These are phyloP conservation scores for Cerastoderma edule DNA, from an alignment of 2,888 invertebrate species.

Conservation along the genomic window DNA sequence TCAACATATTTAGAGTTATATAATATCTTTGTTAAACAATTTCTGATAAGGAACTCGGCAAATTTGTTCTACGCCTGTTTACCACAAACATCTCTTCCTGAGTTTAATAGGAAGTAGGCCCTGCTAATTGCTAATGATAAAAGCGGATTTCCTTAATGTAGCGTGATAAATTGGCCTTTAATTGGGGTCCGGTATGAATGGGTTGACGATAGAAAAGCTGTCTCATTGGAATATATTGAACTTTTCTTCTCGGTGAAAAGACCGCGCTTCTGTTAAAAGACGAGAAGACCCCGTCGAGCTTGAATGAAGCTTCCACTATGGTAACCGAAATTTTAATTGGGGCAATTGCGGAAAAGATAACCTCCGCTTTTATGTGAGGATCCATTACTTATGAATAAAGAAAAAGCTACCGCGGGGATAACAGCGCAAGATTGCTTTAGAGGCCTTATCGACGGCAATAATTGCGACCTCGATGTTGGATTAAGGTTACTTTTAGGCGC, in stretches of 20 bases:
- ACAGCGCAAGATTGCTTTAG: constrained; percentile 92
- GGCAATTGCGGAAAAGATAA: constrained; percentile 59
- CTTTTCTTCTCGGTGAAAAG: constrained; percentile 52
- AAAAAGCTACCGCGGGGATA: constrained; percentile 93
- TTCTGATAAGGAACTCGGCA: constrained; percentile 76
- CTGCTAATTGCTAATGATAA: constrained; percentile 74
- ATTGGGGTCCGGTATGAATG: constrained; percentile 49
- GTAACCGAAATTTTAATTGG: constrained; percentile 66
- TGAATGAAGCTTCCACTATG: constrained; percentile 85
- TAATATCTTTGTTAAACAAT: neutral
- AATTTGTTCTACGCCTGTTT: constrained; percentile 74
- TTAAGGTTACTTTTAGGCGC: constrained; percentile 89
- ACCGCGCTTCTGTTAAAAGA: constrained; percentile 83
- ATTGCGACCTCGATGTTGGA: constrained; percentile 96
- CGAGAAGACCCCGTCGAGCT: constrained; percentile 93
- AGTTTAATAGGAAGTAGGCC: constrained; percentile 61
- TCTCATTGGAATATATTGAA: constrained; percentile 32
- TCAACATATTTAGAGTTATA: neutral
- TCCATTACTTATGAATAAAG: constrained; percentile 78
- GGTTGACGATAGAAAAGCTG: constrained; percentile 41
- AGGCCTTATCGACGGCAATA: constrained; percentile 90
- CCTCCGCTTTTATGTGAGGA: constrained; percentile 39
- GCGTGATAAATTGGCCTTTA: constrained; percentile 48
- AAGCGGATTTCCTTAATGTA: constrained; percentile 85
- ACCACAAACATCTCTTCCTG: constrained; percentile 76